Conservation (phyloP, 2,888 invertebrate genomes). For the Scaptomyza tumidula region DNA sequence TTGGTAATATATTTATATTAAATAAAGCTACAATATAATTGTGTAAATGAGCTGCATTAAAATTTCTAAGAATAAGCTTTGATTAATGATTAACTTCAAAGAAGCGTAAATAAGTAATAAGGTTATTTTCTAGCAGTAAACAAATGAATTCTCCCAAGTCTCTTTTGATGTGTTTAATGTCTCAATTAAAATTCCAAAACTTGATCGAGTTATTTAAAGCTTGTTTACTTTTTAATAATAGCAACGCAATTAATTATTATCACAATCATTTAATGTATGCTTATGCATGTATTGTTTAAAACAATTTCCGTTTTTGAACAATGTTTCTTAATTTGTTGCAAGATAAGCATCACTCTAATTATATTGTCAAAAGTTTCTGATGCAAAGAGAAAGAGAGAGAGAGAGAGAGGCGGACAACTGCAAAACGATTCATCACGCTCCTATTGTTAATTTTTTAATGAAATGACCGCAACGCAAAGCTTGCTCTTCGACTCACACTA, state of each 20-base stretch:
- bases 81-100: no score
- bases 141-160: no score
- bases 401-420: background rate
- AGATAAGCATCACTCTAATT: slow-evolving; percentile 60
- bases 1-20: background rate
- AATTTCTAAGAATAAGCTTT: no score
- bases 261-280: background rate
- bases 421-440: slow-evolving; percentile 42
- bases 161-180: no score
- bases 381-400: slow-evolving; percentile 2
- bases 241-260: slow-evolving; percentile 13
- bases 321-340: slow-evolving; percentile 39
- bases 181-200: no score
- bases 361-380: slow-evolving; percentile 49
- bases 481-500: slow-evolving; percentile 5
- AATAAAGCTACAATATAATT: no score
- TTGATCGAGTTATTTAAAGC: background rate
- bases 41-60: no score
- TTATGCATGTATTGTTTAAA: slow-evolving; percentile 7
- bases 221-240: slow-evolving; percentile 11
- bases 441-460: slow-evolving; percentile 40
- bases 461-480: slow-evolving; percentile 40
- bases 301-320: slow-evolving; percentile 60
- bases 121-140: no score
- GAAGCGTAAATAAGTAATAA: no score